Base-by-base conservation (phyloP, 92 coral and sea anemone genomes). In the Metridium senile region DNA sequence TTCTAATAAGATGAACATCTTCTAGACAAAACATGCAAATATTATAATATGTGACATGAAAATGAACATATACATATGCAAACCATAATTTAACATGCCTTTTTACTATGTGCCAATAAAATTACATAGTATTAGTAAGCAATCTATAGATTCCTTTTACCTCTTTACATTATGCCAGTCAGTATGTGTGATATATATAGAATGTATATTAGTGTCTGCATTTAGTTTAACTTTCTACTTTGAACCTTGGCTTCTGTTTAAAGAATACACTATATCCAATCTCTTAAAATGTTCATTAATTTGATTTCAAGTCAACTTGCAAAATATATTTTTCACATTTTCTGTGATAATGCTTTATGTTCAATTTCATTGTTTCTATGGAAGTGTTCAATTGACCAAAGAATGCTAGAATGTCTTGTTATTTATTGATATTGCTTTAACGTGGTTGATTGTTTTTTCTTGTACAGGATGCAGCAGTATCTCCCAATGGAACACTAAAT, bases 401-500 rank as follows among this genome's bases (percentile, higher is more conserved):
- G 25, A 54, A 54, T 54, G 20, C 2, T 19, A 20, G 2, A 54
- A 54, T 54, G 6, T 39, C 13, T 4, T 39, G 8, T 13, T 13
- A 39, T 6, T 4, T 39, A 13, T 6, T 4, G 13, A 39, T 39
- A 13, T 39, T 39, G 49, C 49, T 13, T 4, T 39, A n/a, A 35
- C 17, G 3, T 19, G 6, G 8, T 19, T 45, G 18, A 45, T 68
- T 16, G 31, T 0, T 57, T 61, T 61, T 45, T 79, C 3, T 21
- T 78, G 8, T 57, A 45, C 43, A 87, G 91, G 84, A 75, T 82
- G 87, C 77, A 32, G 59, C 73, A 9, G 57, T 79, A 20, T 28
- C 82, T 46, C 64, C 81, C 56, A 81, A 82, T 76, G 92, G 82
- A 63, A 61, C 83, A 4, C 86, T 91, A 66, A 91, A 91, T 47